Evolutionary conservation across 2,888 invertebrate genomes (phyloP).

Genomic region (Apotomis betuletana): DNA sequence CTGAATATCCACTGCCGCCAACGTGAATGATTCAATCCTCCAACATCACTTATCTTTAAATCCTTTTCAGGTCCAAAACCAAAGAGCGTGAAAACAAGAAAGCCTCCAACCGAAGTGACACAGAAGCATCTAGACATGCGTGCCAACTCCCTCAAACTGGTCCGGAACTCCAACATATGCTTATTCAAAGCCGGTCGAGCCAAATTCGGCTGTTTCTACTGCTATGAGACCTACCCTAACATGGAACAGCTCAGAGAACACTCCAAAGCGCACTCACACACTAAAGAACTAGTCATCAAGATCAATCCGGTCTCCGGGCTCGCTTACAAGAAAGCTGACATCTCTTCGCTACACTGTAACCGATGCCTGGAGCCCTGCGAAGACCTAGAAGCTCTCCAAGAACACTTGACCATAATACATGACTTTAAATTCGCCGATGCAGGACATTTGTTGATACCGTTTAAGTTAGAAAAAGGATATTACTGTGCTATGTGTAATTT

Average conservation of each 20-base stretch:
- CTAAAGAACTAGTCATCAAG: slow-evolving; percentile 46
- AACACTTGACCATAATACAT: slow-evolving; percentile 56
- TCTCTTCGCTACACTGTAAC: slow-evolving; percentile 58
- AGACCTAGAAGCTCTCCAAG: slow-evolving; percentile 50
- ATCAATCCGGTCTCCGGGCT: slow-evolving; percentile 52
- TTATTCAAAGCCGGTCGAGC: slow-evolving; percentile 59
- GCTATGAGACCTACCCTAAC: slow-evolving; percentile 53
- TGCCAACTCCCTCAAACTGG: slow-evolving; percentile 59
- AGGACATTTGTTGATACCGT: slow-evolving; percentile 58
- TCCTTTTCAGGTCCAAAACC: slow-evolving; percentile 11
- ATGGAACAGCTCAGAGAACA: slow-evolving; percentile 56
- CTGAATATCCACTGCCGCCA: too few relatives aligned
- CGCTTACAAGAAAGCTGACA: slow-evolving; percentile 59
- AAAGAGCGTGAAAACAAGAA: slow-evolving; percentile 16
- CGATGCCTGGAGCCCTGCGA: slow-evolving; percentile 50
- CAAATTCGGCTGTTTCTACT: slow-evolving; percentile 60
- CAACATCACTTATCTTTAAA: background rate
- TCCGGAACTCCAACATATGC: slow-evolving; percentile 63
- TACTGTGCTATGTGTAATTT: slow-evolving; percentile 54
- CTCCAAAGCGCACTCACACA: slow-evolving; percentile 49
- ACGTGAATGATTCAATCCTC: too few relatives aligned
- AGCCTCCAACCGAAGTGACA: slow-evolving; percentile 11
- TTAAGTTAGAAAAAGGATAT: slow-evolving; percentile 51
- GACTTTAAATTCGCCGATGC: slow-evolving; percentile 48
- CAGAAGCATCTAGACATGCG: slow-evolving; percentile 44